Base-by-base conservation (phyloP, 2,797 vertebrate species). In the Heterohyrax brucei region DNA sequence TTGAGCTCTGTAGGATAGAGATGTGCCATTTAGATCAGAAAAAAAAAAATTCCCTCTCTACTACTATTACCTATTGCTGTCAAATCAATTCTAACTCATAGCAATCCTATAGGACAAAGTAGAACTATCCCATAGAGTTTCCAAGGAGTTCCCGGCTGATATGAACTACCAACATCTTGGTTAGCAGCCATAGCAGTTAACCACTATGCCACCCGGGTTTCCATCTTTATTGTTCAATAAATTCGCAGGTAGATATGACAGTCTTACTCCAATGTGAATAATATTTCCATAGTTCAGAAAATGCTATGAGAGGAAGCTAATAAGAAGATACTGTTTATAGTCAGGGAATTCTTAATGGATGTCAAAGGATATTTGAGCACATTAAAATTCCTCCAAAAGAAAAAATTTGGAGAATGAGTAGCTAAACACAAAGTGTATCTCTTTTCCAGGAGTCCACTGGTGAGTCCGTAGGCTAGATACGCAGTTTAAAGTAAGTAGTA, bases 331-430 rank as follows among this genome's bases (percentile, higher is more conserved):
- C 82, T 92, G 80, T 83, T 96, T 75, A 46, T 46, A 73, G 21
- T 79, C 53, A 75, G 48, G 46, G 44, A 91, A 92, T 90, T 48
- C 24, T 86, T 92, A 89, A 92, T 75, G 64, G 21, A 92, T 70
- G 83, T 44, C 39, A 33, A 91, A 39, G 59, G n/a, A 88, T 21
- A 46, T 75, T 93, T 87, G 56, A 92, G 81, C 46, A 68, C 50
- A 95, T 46, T 92, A 72, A 68, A 84, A 75, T 96, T 93, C 94
- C n/a, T 80, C 90, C 46, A 82, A 50, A 84, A 88, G 78, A 91
- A 16, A 59, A 59, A 59, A 59, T 59, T 13, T 30, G 30, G 30
- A n/a, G 16, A 53, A 12, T 84, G 61, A 48, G 19, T 28, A 56
- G n/a, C 73, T 39, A 6, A 68, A 5, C 44, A 50, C 22, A 16